Evolutionary conservation across 2,888 invertebrate genomes (phyloP), one percentile per base, ranked within the genome.

Genomic region (Brachyptera risi): DNA sequence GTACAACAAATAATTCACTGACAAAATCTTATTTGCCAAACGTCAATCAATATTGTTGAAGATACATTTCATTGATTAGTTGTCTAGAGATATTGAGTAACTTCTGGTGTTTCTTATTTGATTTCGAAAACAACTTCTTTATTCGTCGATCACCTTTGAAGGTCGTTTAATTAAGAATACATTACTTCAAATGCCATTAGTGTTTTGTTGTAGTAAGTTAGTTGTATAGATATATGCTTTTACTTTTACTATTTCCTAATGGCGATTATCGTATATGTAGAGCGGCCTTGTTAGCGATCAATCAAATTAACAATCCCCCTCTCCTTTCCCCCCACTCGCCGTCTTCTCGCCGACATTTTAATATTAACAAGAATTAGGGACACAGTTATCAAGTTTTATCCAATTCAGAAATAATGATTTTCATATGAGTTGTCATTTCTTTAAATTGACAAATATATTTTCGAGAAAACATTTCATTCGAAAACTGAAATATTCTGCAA

Each of bases 1-100:
- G 35, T 11, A 54, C 35, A 17, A 37, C 44, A 37, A 54, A 54
- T 54, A 54, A 37, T 31, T 54, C 54, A 54, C 17, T 54, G 54
- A 54, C 54, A 54, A 54, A 23, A 54, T 17, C 2, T 37, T 54
- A 54, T 54, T 54, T 54, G 54, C 54, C 54, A 54, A 15, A 35
- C 54, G 54, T 54, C 54, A 54, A 54, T 54, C 54, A 54, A 19
- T 47, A 23, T 31, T 31, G 31, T 11, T 4, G 35, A 37, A 54
- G 54, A 54, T 35, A 54, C 35, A 19, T 21, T 35, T 15, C 17
- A 21, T 21, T 54, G 54, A 54, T 54, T 54, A 54, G 54, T 37
- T 37, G 13, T 21, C 37, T 3, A n/a, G 5, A 5, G 27, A 35
- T 23, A 21, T 54, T 54, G 37, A 9, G 35, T 37, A 37, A 54